Evolutionary conservation across 2,113 vertebrate species (phyloP).

Genomic region (Mesitornis unicolor): DNA sequence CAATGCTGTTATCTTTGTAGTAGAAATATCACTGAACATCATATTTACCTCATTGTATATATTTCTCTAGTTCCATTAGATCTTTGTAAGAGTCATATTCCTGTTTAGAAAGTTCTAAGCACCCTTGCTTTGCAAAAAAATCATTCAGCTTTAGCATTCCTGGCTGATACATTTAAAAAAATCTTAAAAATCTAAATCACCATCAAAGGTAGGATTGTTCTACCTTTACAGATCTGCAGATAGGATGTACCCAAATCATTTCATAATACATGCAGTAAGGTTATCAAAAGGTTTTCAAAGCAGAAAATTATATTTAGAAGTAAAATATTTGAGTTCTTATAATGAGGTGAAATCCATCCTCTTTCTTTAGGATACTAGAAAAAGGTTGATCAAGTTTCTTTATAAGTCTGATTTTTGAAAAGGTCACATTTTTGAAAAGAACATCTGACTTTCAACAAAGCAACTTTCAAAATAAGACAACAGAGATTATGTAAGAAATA

Average conservation of each 20-base stretch:
- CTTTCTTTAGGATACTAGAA: neutral
- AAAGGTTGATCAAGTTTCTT: neutral
- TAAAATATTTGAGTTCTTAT: neutral
- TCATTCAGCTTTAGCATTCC: neutral
- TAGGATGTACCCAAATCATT: neutral
- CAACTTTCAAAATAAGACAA: neutral
- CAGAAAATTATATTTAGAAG: neutral
- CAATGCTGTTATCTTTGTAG: neutral
- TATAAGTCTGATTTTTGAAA: neutral
- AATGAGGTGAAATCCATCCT: neutral
- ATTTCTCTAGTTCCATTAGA: neutral
- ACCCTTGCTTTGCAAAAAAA: neutral
- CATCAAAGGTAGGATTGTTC: neutral
- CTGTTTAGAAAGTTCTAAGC: neutral
- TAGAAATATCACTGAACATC: neutral
- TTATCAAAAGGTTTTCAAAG: neutral
- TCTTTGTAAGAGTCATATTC: neutral
- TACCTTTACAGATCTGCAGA: neutral
- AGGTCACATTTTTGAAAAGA: neutral
- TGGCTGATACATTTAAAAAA: neutral
- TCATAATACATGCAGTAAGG: neutral
- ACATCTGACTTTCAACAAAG: neutral
- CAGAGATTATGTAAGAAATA: neutral
- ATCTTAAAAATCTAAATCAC: neutral
- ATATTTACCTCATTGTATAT: neutral